Conservation (phyloP, 2,888 invertebrate genomes). For the Campoplex nolae region DNA sequence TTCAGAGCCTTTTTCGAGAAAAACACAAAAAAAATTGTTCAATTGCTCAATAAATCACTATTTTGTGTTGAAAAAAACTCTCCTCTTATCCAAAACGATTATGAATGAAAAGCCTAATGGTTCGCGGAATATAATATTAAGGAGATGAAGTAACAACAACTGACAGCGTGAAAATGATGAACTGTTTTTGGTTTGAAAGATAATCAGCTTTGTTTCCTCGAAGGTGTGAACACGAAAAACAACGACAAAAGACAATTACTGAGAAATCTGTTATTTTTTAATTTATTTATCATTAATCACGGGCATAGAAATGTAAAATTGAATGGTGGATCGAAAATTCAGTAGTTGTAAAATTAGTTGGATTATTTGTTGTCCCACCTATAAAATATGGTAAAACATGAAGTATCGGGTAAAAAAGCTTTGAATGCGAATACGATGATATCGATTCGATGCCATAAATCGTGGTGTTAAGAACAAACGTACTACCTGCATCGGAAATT, state of each 20-base stretch:
- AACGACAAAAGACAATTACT: not conserved
- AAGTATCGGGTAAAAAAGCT: conserved; percentile 18
- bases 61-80: not conserved
- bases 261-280: not conserved
- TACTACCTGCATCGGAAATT: conserved; percentile 63
- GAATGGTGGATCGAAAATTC: not conserved
- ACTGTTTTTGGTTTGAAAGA: not conserved
- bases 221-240: not conserved
- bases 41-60: not conserved
- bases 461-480: not conserved
- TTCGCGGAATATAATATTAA: not conserved
- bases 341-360: conserved; percentile 26
- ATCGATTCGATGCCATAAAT: conserved; percentile 57
- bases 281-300: not conserved
- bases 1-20: not conserved
- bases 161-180: not conserved
- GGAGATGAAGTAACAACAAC: not conserved
- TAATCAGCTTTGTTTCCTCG: not conserved
- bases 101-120: not conserved
- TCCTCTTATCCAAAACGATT: not conserved
- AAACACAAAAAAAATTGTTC: not conserved
- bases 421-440: conserved; percentile 32
- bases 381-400: conserved; percentile 12
- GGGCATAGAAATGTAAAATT: not conserved
- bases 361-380: not conserved